A percentile compares a stretch with the other conserved stretches of the same genome.
phyloP scores from a whole-genome alignment of 2,113 vertebrate genomes.

The Amphiprion percula region DNA sequence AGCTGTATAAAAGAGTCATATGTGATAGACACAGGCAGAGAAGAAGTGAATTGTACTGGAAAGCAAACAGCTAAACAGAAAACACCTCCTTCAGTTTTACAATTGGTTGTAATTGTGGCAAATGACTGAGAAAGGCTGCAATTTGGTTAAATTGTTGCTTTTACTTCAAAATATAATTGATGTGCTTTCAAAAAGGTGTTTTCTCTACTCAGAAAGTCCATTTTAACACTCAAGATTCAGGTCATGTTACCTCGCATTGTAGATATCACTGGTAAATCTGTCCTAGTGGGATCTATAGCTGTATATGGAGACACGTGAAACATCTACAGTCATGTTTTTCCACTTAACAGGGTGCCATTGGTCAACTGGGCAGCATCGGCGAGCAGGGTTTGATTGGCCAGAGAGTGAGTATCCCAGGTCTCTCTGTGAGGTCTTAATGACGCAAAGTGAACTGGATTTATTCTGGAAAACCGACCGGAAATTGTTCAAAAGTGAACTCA shows the following conservation, averaged over 20 bases:
- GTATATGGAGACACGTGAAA: not conserved
- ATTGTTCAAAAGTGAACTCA: not conserved
- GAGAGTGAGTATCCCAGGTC: constrained; percentile 85
- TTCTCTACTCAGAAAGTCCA: not conserved
- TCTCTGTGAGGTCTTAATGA: not conserved
- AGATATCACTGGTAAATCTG: not conserved
- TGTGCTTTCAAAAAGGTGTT: too few species aligned
- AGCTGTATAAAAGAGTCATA: too few species aligned
- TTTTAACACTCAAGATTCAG: not conserved
- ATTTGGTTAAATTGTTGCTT: too few species aligned
- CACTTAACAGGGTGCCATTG: constrained; percentile 87
- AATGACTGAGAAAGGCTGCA: too few species aligned
- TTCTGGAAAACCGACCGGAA: not conserved
- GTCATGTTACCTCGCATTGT: not conserved
- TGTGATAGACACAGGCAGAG: too few species aligned
- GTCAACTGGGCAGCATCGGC: constrained; percentile 87
- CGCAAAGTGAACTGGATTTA: not conserved
- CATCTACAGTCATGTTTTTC: not conserved
- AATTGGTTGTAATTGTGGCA: too few species aligned
- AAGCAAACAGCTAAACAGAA: not conserved
- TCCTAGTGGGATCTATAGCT: not conserved
- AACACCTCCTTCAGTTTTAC: not conserved
- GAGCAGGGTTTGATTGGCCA: constrained; percentile 92
- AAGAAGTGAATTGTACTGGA: not conserved
- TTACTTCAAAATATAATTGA: too few species aligned